Evolutionary conservation across 1,140 invertebrate genomes (phyloP).

Genomic region (Stratiolaelaps scimitus): DNA sequence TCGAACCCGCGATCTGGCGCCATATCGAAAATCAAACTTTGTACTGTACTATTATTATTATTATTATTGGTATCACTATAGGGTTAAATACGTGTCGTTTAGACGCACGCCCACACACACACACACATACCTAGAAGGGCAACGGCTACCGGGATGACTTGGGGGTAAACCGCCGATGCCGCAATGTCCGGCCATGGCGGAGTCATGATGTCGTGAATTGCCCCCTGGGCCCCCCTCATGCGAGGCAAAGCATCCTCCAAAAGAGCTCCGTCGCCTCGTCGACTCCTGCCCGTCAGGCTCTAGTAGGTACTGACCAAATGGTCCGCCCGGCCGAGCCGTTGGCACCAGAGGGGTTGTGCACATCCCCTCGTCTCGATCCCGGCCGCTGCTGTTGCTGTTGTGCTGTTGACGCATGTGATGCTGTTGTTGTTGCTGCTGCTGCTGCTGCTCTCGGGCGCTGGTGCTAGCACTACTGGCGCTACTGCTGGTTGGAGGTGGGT

Average conservation of each 20-base stretch:
- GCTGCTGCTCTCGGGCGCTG: conserved; percentile 6
- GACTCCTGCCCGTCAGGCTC: conserved; percentile 17
- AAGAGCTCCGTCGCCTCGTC: conserved; percentile 15
- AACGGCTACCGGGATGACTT: conserved; percentile 16
- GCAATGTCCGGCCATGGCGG: conserved; percentile 10
- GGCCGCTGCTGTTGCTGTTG: neutral
- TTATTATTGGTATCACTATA: neutral
- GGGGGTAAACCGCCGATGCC: conserved; percentile 6
- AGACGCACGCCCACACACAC: neutral
- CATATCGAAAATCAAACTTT: too few relatives aligned
- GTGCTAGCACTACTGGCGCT: conserved; percentile 14
- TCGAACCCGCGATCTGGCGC: too few relatives aligned
- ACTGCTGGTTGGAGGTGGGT: conserved; percentile 16
- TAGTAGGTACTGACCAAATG: neutral
- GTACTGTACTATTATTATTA: too few relatives aligned
- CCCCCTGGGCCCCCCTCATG: conserved; percentile 6
- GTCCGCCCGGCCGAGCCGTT: too few relatives aligned
- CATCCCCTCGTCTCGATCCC: too few relatives aligned
- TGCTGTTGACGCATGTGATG: too few relatives aligned
- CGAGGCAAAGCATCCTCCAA: conserved; percentile 26
- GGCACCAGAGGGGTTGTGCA: too few relatives aligned
- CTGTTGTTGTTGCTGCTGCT: neutral
- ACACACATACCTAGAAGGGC: neutral
- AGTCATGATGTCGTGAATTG: neutral
- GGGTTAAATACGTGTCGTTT: neutral